These are phyloP conservation scores for Orthosia cruda DNA, from an alignment of 2,888 invertebrate genomes.

Conservation along the genomic window DNA sequence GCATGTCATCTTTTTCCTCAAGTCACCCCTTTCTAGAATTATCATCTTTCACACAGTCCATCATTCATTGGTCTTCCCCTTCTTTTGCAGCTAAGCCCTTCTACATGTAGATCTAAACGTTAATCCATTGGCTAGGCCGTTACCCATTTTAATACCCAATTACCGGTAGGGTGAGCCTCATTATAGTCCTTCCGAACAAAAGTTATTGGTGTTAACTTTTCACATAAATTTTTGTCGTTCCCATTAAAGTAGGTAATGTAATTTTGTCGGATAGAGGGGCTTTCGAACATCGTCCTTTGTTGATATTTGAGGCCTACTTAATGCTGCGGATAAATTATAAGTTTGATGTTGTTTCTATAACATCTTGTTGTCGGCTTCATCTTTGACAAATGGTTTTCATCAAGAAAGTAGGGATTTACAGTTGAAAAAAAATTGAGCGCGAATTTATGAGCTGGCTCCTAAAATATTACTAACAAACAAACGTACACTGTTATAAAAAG, in stretches of 20 bases:
- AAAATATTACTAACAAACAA: no score
- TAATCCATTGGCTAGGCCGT: constrained; percentile 25
- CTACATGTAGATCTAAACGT: background rate
- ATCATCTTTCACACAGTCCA: no score
- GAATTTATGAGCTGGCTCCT: no score
- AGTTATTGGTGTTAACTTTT: constrained; percentile 80
- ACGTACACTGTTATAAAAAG: constrained; percentile 37
- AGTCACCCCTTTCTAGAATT: no score
- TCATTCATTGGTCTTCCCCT: background rate
- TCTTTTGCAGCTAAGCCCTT: background rate
- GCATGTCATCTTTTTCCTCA: no score
- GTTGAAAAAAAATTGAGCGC: background rate
- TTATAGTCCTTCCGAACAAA: constrained; percentile 69
- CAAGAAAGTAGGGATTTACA: background rate
- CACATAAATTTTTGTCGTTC: constrained; percentile 87
- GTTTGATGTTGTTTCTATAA: constrained; percentile 7
- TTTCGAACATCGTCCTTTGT: constrained; percentile 61
- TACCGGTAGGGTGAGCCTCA: constrained; percentile 47
- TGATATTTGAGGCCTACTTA: constrained; percentile 36
- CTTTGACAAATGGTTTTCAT: constrained; percentile 23
- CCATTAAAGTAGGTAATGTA: constrained; percentile 82
- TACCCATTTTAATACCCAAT: constrained; percentile 43
- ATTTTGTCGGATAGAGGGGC: constrained; percentile 73
- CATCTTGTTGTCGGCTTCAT: constrained; percentile 17
- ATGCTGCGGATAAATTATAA: constrained; percentile 38